Base-by-base conservation (phyloP, 2,888 invertebrate genomes). In the Melinaea marsaeus region DNA sequence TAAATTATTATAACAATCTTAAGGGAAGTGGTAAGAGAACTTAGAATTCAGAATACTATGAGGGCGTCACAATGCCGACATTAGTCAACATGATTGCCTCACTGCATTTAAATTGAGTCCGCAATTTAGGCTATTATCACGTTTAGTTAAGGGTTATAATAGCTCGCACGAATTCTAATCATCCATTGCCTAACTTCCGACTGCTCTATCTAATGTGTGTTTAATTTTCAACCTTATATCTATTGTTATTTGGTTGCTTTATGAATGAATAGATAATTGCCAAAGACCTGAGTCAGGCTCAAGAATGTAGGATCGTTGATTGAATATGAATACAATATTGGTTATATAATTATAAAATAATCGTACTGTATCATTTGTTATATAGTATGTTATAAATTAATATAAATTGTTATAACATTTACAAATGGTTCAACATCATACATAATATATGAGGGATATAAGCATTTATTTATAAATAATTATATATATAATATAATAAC, bases 301-400 rank as follows among this genome's bases (percentile, higher is more conserved):
- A 70, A 69, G 72, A 73, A 73, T 72, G 72, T 67, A 68, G 56
- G 67, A 63, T 70, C 64, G 70, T 66, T 62, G 61, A 57, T 62
- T 69, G 71, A 71, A 71, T 72, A 71, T 67, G 62, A 71, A 72
- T 69, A 62, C 22, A 59, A 59, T 59, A 54, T 42, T 42, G 42
- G 54, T 54, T 37, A 37, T 13, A 58, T 32, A 47, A n/a, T 37
- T 58, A 9, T 58, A 33, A 47, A 51, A 32, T 32, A 32, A 51
- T 67, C 61, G 55, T 51, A 59, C 48, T 9, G 62, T 22, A 57
- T 60, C 58, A 63, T 46, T 61, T 46, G 35, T 37, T 63, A 59
- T 45, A 35, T 7, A 47, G 35, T 35, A 48, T n/a, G 51, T 37
- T 59, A 35, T 35, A 47, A 46, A 13, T 47, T 35, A 59, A 35